Conservation (phyloP, 2,113 vertebrate genomes). For the Ifrita kowaldi region DNA sequence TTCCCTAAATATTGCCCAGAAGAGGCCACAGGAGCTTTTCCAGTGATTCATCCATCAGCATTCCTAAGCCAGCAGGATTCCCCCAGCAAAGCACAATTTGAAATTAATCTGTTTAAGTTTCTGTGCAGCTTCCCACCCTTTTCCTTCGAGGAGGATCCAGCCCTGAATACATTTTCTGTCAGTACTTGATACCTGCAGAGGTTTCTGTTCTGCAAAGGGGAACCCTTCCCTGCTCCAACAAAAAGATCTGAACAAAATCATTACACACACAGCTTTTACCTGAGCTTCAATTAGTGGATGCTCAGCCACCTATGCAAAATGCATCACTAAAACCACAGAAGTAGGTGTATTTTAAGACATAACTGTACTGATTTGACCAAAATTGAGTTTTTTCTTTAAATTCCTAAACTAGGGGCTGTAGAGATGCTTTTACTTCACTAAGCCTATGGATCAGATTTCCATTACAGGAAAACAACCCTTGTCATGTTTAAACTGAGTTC, state of each 20-base stretch:
- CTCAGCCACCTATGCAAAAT: not conserved
- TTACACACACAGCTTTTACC: not conserved
- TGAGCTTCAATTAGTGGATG: not conserved
- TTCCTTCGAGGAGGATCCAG: not conserved
- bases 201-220: not conserved
- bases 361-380: not conserved
- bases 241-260: not conserved
- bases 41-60: not conserved
- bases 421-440: not conserved
- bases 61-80: not conserved
- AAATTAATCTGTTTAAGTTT: not conserved
- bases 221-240: not conserved
- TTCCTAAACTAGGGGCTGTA: not conserved
- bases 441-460: too few species aligned
- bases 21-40: not conserved
- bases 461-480: not conserved
- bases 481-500: not conserved
- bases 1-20: not conserved
- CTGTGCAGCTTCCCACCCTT: not conserved
- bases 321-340: not conserved
- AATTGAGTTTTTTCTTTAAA: not conserved
- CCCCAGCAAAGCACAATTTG: not conserved
- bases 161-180: not conserved
- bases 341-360: accelerated
- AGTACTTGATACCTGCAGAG: not conserved